phyloP scores from a whole-genome alignment of 2,797 vertebrate genomes.

The Bradypodion pumilum region DNA sequence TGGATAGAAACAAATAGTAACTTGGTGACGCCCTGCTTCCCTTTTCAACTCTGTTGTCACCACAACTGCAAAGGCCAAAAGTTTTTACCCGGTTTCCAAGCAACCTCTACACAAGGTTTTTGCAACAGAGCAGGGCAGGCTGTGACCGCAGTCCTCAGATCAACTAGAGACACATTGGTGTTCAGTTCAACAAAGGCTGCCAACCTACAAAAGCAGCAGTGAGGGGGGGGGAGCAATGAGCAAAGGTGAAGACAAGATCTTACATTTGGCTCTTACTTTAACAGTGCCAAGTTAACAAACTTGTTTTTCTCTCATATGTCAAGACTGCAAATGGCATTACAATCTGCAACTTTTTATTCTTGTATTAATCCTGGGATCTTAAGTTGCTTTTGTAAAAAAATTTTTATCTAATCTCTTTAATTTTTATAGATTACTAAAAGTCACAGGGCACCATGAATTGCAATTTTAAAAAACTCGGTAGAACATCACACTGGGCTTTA shows the following conservation, averaged over 20 bases:
- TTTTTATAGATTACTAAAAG: no score
- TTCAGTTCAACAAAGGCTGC: not conserved
- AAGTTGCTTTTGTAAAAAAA: not conserved
- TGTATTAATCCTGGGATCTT: not conserved
- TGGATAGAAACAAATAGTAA: conserved; percentile 34
- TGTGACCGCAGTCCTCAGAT: conserved; percentile 4
- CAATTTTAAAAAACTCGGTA: no score
- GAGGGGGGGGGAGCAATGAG: not conserved
- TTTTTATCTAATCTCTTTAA: no score
- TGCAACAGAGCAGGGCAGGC: conserved; percentile 25
- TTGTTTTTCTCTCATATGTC: not conserved
- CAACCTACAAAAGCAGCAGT: not conserved
- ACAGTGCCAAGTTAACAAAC: not conserved
- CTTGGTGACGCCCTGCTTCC: conserved; percentile 26
- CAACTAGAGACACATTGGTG: conserved; percentile 2
- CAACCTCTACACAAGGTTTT: conserved; percentile 35
- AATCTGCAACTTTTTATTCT: not conserved
- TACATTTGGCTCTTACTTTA: not conserved
- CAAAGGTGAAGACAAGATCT: not conserved
- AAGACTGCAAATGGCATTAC: not conserved
- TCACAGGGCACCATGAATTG: no score
- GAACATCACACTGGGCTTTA: no score
- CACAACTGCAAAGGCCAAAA: conserved; percentile 29
- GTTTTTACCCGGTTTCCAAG: conserved; percentile 32
- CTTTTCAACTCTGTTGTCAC: conserved; percentile 31